Evolutionary conservation across 2,888 invertebrate species (phyloP), one percentile per base, ranked within the genome.

Genomic region (Cantharis rufa): DNA sequence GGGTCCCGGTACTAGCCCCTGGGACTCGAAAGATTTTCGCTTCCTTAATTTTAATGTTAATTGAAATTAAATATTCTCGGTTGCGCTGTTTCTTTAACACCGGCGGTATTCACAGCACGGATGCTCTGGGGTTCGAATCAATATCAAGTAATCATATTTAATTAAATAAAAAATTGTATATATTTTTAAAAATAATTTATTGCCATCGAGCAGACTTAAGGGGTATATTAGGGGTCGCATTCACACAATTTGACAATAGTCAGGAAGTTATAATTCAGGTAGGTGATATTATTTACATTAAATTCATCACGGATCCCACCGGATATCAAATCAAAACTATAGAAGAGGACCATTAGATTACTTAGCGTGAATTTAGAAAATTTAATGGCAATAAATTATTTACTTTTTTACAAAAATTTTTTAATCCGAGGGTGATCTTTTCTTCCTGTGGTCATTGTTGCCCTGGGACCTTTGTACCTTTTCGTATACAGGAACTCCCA

Each of bases 191-290:
- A n/a, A n/a, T 48, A 48, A 48, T 48, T 48, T 48, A 48, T 48
- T 48, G 13, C 48, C n/a, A 48, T 48, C 1, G 11, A 48, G n/a
- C 32, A 24, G 24, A 7, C 24, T 24, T 24, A 24, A 32, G n/a
- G 48, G 2, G n/a, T 48, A 48, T 5, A 13, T 32, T n/a, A 48
- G 7, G 48, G n/a, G 48, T 48, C n/a, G n/a, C 48, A 48, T 48
- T 48, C 48, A 48, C n/a, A 48, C n/a, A 48, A 48, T 48, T n/a
- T 9, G n/a, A 48, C 48, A 48, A 69, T 69, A 62, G 78, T 76
- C 79, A 72, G 79, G 79, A 79, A 79, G 70, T 73, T 74, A 79
- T 79, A 79, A 77, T 79, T 79, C 79, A 79, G 79, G 76, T 76
- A 76, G 72, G 62, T 73, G 70, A 70, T 62, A 71, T 69, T 80